Evolutionary conservation across 2,888 invertebrate species (phyloP).

Genomic region (Petrolisthes cinctipes): DNA sequence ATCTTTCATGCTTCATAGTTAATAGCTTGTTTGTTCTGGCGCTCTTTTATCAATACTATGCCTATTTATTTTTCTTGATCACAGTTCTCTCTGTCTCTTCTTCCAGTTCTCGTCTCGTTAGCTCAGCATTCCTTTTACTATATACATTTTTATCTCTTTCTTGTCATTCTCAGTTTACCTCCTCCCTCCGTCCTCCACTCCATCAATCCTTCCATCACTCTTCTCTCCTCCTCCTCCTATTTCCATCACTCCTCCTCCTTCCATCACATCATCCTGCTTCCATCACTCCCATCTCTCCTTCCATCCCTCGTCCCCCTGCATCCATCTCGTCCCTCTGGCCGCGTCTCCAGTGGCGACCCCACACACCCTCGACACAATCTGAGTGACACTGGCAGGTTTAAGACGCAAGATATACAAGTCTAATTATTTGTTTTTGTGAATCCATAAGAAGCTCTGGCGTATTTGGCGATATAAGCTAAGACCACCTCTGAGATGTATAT

Average conservation of each 20-base stretch:
- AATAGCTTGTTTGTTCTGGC: neutral
- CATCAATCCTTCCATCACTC: neutral
- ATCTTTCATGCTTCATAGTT: neutral
- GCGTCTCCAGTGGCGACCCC: neutral
- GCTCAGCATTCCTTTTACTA: neutral
- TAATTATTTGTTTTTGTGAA: constrained; percentile 10
- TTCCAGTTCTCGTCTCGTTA: neutral
- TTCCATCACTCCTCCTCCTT: neutral
- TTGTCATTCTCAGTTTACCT: neutral
- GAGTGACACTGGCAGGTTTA: constrained; percentile 9
- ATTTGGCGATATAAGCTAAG: too few relatives aligned
- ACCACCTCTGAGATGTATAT: too few relatives aligned
- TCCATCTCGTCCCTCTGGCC: neutral
- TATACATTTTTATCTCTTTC: neutral
- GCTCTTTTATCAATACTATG: too few relatives aligned
- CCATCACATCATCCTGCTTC: neutral
- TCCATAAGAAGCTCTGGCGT: neutral
- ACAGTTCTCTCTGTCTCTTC: neutral
- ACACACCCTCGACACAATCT: constrained; percentile 15
- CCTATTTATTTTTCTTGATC: neutral
- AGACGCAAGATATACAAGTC: neutral
- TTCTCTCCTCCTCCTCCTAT: neutral
- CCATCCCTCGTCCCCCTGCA: neutral
- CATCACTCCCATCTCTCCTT: neutral
- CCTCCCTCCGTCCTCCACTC: neutral